Evolutionary conservation across 2,888 invertebrate species (phyloP).

Genomic region (Sesamia inferens): DNA sequence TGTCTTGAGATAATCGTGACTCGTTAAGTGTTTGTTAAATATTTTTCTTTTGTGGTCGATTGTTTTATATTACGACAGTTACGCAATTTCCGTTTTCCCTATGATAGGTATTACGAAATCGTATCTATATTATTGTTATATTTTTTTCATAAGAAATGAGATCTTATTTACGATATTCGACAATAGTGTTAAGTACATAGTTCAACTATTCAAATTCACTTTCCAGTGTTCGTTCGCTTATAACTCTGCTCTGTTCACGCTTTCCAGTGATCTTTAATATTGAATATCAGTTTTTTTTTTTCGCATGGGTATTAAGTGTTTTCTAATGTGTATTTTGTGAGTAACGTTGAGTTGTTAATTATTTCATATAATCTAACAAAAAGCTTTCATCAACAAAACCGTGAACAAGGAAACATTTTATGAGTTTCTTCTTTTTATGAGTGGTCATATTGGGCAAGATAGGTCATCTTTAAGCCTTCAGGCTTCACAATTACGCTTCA

Average conservation of each 20-base stretch:
- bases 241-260: constrained; percentile 55
- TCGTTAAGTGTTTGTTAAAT: constrained; percentile 50
- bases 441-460: constrained; percentile 36
- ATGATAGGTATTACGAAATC: constrained; percentile 21
- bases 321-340: constrained; percentile 11
- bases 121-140: constrained; percentile 1
- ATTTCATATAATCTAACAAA: background rate
- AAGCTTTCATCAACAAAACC: constrained; percentile 2
- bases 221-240: constrained; percentile 63
- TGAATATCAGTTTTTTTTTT: constrained; percentile 18
- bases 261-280: constrained; percentile 49
- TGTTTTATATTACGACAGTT: constrained; percentile 50
- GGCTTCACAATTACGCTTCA: constrained; percentile 42
- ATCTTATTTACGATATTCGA: constrained; percentile 14
- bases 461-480: constrained; percentile 51
- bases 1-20: constrained; percentile 48
- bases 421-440: constrained; percentile 34
- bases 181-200: constrained; percentile 6
- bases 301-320: background rate
- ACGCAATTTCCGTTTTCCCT: constrained; percentile 38
- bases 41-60: constrained; percentile 48
- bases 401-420: constrained; percentile 25
- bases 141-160: constrained; percentile 1
- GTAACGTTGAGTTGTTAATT: background rate
- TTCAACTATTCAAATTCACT: constrained; percentile 55